These are phyloP conservation scores for Plectus sambesii DNA, from an alignment of 1,140 invertebrate species.

Conservation along the genomic window DNA sequence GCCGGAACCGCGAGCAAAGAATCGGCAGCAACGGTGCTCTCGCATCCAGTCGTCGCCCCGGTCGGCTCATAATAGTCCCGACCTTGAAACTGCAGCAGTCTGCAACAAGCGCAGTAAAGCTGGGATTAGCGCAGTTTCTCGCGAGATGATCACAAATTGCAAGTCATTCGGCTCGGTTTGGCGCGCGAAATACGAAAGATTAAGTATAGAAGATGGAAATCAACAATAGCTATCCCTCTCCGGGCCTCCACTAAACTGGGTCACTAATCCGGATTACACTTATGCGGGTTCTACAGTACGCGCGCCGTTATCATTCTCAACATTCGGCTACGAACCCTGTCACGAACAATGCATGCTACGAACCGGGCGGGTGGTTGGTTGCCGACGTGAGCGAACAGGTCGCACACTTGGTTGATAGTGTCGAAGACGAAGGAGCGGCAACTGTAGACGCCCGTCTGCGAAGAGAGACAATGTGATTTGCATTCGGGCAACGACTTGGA, in stretches of 20 bases:
- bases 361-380: slow-evolving; percentile 38
- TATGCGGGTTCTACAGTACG: too few relatives aligned
- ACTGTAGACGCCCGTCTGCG: slow-evolving; percentile 38
- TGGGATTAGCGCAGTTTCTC: too few relatives aligned
- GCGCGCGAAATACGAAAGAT: too few relatives aligned
- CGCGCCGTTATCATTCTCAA: too few relatives aligned
- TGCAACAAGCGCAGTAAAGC: slow-evolving; percentile 3
- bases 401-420: slow-evolving; percentile 44
- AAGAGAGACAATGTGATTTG: slow-evolving; percentile 38
- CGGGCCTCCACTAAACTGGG: too few relatives aligned
- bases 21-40: not conserved
- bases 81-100: slow-evolving; percentile 42
- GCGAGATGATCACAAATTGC: too few relatives aligned
- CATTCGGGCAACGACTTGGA: slow-evolving; percentile 38
- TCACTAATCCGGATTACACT: too few relatives aligned
- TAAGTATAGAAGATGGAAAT: too few relatives aligned
- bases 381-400: slow-evolving; percentile 43
- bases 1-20: not conserved
- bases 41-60: slow-evolving; percentile 14
- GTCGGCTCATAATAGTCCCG: slow-evolving; percentile 45
- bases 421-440: slow-evolving; percentile 45
- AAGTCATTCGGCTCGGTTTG: too few relatives aligned
- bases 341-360: too few relatives aligned
- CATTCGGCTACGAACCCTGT: too few relatives aligned
- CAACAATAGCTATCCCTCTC: too few relatives aligned